Evolutionary conservation across 2,888 invertebrate genomes (phyloP).

Genomic region (Hirtodrosophila duncani): DNA sequence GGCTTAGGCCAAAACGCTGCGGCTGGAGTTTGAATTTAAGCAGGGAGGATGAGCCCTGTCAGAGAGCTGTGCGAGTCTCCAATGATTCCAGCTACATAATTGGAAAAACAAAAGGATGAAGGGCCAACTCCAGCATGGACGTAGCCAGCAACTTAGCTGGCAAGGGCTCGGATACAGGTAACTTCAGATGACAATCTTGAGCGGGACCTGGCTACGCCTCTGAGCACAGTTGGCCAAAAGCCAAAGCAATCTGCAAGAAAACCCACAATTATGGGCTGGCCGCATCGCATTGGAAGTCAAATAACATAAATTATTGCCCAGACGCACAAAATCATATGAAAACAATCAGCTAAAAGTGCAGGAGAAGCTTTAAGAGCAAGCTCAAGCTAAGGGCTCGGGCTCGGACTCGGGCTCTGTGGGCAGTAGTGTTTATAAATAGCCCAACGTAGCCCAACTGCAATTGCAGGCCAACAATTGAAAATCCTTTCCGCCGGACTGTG

Average conservation of each 20-base stretch:
- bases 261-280: conserved; percentile 19
- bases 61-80: too few species aligned
- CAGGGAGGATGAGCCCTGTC: conserved; percentile 7
- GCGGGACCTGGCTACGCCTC: too few species aligned
- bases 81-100: too few species aligned
- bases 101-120: too few species aligned
- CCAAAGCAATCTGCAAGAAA: conserved; percentile 31
- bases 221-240: too few species aligned
- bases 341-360: conserved; percentile 41
- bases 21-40: neutral
- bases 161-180: too few species aligned
- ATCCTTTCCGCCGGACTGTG: conserved; percentile 28
- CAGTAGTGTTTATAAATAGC: conserved; percentile 29
- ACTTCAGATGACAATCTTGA: too few species aligned
- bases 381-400: too few species aligned
- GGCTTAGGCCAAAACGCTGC: conserved; percentile 20
- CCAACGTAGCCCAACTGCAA: conserved; percentile 15
- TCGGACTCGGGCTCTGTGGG: conserved; percentile 22
- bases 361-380: conserved; percentile 27
- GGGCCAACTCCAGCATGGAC: too few species aligned
- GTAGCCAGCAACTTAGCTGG: too few species aligned
- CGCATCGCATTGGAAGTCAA: conserved; percentile 44
- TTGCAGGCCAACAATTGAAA: conserved; percentile 49
- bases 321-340: conserved; percentile 46
- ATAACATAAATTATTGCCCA: conserved; percentile 65